Evolutionary conservation across 2,888 invertebrate species (phyloP).

Genomic region (Nebria salina): DNA sequence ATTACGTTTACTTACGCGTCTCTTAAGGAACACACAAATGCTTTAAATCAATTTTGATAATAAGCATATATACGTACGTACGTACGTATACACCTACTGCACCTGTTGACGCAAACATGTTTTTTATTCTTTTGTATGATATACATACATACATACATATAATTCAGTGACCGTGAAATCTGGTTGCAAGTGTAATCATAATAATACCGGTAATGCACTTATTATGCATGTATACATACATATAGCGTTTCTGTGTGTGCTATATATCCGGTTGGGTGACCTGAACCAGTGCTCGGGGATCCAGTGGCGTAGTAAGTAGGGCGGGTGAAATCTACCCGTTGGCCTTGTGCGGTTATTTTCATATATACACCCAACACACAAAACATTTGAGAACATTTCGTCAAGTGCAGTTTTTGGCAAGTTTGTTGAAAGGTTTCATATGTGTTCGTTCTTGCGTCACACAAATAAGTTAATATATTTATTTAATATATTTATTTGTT

Average conservation of each 20-base stretch:
- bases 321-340: not conserved
- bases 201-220: not conserved
- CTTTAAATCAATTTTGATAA: too few relatives aligned
- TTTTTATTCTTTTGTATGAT: not conserved
- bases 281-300: not conserved
- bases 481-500: too few relatives aligned
- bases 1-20: too few relatives aligned
- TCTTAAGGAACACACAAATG: too few relatives aligned
- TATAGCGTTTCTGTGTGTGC: not conserved
- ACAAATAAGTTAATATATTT: not conserved
- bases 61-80: not conserved
- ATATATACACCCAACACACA: not conserved
- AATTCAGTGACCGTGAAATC: not conserved
- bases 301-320: not conserved
- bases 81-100: not conserved
- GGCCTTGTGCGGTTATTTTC: not conserved
- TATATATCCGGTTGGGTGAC: not conserved
- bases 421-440: conserved; percentile 43
- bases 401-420: conserved; percentile 44
- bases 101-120: not conserved
- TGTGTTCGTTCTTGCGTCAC: conserved; percentile 38
- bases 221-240: not conserved
- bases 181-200: not conserved
- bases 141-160: not conserved
- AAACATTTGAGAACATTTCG: conserved; percentile 21